Evolutionary conservation across 2,113 vertebrate genomes (phyloP).

Genomic region (Tamias sibiricus): DNA sequence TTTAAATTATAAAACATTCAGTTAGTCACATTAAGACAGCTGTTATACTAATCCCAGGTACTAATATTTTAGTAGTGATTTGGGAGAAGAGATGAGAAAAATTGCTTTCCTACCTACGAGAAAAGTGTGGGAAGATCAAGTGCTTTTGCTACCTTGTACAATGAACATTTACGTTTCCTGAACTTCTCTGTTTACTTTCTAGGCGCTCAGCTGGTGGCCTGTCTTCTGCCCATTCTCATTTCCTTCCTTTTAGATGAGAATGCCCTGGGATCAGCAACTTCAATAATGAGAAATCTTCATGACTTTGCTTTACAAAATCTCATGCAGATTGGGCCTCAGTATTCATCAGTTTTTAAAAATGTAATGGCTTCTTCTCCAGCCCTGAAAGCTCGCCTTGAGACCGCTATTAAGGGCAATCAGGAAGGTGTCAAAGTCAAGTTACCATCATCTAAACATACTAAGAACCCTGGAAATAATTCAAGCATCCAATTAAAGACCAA

Average conservation of each 20-base stretch:
- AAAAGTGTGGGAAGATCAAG: background rate
- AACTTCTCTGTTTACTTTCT: slow-evolving; percentile 68
- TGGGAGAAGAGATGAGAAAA: background rate
- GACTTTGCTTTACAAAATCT: slow-evolving; percentile 93
- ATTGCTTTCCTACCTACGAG: background rate
- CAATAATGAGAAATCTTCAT: slow-evolving; percentile 89
- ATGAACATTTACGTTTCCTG: background rate
- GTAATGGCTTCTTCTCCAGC: slow-evolving; percentile 91
- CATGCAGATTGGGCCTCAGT: slow-evolving; percentile 94
- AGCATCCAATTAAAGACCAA: slow-evolving; percentile 96
- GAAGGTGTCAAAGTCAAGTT: slow-evolving; percentile 90
- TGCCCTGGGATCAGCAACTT: slow-evolving; percentile 89
- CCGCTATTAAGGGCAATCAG: slow-evolving; percentile 94
- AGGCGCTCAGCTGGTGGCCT: slow-evolving; percentile 91
- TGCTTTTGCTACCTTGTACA: background rate
- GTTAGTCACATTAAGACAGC: background rate
- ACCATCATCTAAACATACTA: slow-evolving; percentile 80
- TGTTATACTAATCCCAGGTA: background rate
- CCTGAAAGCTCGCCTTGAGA: slow-evolving; percentile 94
- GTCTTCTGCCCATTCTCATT: slow-evolving; percentile 93
- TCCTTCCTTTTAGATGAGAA: slow-evolving; percentile 97
- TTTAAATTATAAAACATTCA: slow-evolving; percentile 24
- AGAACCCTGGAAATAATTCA: slow-evolving; percentile 86
- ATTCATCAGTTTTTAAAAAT: slow-evolving; percentile 92
- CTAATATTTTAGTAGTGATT: slow-evolving; percentile 19